Evolutionary conservation across 2,888 invertebrate species (phyloP).

Genomic region (Drosophila pseudotalamancana): DNA sequence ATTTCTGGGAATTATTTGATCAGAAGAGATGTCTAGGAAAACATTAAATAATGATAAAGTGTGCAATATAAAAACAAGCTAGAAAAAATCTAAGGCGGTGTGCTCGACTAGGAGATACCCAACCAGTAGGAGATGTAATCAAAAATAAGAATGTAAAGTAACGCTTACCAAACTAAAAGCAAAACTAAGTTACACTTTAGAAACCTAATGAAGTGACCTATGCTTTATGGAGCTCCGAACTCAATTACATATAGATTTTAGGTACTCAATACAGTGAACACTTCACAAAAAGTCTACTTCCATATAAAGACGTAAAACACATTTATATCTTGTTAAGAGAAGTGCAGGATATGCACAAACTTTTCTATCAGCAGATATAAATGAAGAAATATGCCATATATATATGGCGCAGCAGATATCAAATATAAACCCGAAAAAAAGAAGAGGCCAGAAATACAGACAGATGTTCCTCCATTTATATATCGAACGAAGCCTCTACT

Average conservation of each 20-base stretch:
- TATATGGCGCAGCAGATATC: constrained; percentile 63
- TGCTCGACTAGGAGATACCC: too few species aligned
- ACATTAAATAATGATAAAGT: background rate
- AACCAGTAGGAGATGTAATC: too few species aligned
- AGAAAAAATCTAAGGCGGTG: too few species aligned
- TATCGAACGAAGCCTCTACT: constrained; percentile 32
- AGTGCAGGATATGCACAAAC: too few species aligned
- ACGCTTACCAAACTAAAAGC: too few species aligned
- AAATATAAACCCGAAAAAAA: constrained; percentile 36
- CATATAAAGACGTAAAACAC: background rate
- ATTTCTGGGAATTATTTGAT: background rate
- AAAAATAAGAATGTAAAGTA: too few species aligned
- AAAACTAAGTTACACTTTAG: background rate
- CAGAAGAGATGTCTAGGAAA: background rate
- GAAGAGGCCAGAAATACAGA: background rate
- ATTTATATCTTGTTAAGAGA: too few species aligned
- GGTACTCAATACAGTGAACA: background rate
- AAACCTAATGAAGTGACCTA: background rate
- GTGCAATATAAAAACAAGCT: too few species aligned
- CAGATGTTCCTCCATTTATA: constrained; percentile 15
- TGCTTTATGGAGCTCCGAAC: background rate
- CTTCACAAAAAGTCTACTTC: too few species aligned
- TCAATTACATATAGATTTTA: background rate
- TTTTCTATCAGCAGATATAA: background rate
- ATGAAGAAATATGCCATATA: constrained; percentile 47